Conservation (phyloP, 1,140 invertebrate genomes). For the Diachasmimorpha longicaudata region DNA sequence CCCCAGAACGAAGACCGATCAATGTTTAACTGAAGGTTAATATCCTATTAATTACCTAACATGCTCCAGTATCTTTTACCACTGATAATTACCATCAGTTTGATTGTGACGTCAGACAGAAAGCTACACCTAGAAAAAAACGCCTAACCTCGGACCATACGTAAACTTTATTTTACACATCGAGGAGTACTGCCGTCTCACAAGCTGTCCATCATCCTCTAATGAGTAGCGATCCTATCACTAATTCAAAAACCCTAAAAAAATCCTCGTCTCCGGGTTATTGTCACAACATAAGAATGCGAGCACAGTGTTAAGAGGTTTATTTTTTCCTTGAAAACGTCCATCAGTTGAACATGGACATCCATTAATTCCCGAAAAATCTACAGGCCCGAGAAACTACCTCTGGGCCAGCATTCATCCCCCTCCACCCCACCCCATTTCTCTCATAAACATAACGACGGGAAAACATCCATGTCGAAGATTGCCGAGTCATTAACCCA, state of each 20-base stretch:
- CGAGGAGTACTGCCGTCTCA: not conserved
- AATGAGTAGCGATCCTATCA: not conserved
- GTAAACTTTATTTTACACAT: not conserved
- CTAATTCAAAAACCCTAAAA: not conserved
- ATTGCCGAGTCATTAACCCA: slow-evolving; percentile 28
- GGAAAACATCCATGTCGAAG: not conserved
- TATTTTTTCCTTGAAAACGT: not conserved
- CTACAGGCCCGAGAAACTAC: not conserved
- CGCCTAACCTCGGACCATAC: slow-evolving; percentile 27
- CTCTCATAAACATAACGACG: not conserved
- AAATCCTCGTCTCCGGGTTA: not conserved
- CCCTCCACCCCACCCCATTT: not conserved
- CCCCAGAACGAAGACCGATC: no score
- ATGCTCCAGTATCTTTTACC: slow-evolving; percentile 28
- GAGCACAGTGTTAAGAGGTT: not conserved
- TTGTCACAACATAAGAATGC: not conserved
- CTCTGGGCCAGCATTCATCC: not conserved
- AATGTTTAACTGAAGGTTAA: no score
- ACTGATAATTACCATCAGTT: slow-evolving; percentile 60
- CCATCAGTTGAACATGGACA: not conserved
- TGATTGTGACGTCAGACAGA: slow-evolving; percentile 62
- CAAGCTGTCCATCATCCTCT: not conserved
- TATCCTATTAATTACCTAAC: slow-evolving; percentile 1
- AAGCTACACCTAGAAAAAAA: slow-evolving; percentile 61
- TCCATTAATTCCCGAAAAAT: slow-evolving; percentile 32